Evolutionary conservation across 2,797 vertebrate species (phyloP).

Genomic region (Amblyraja radiata): DNA sequence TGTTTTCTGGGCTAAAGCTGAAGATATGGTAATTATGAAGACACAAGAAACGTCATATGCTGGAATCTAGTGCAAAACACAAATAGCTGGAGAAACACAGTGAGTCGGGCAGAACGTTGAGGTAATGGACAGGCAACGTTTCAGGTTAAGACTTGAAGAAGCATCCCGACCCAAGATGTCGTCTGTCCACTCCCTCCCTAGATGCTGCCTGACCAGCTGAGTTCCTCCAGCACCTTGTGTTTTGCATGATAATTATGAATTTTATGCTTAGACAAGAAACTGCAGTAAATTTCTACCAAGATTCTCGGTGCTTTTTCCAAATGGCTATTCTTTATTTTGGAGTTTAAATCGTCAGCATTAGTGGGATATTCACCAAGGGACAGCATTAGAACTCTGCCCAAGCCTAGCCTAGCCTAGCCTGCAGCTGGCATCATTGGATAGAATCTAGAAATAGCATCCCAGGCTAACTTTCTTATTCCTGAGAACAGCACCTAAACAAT

Average conservation of each 20-base stretch:
- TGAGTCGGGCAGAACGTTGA: no score
- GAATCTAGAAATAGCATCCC: neutral
- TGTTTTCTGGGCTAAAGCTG: neutral
- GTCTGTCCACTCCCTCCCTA: no score
- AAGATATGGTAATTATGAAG: neutral
- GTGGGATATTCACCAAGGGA: neutral
- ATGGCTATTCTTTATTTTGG: neutral
- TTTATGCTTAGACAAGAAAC: neutral
- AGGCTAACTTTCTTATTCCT: neutral
- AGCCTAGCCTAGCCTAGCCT: neutral
- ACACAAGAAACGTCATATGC: no score
- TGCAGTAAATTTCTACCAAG: neutral
- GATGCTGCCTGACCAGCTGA: no score
- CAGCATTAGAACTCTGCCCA: neutral
- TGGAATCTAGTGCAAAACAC: no score
- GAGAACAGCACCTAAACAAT: neutral
- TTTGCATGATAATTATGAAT: neutral
- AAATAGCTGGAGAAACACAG: no score
- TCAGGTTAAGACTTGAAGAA: no score
- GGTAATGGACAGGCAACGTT: no score
- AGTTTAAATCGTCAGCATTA: neutral
- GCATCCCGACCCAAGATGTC: no score
- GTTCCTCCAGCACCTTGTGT: no score
- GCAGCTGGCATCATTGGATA: neutral
- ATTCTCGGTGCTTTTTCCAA: neutral